Base-by-base conservation (phyloP, 2,888 invertebrate species). In the Ypsolopha scabrella region DNA sequence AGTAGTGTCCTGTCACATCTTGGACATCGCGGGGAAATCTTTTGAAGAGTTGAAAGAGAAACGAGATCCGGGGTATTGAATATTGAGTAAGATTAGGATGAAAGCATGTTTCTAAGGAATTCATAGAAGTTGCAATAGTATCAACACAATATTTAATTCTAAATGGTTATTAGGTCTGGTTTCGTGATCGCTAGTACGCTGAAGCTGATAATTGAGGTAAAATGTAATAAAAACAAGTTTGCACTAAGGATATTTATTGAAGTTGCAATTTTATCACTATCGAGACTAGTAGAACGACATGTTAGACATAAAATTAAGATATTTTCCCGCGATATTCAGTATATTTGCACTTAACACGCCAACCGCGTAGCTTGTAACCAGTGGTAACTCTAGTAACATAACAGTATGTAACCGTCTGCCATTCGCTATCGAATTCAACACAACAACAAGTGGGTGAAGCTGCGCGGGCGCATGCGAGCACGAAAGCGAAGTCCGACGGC, bases 401-500 rank as follows among this genome's bases (percentile, higher is more conserved):
- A 50, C 50, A 35, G 50, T 50, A 13, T 41, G 43, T 50, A 43
- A 50, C 50, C 13, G 49, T 39, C 35, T 33, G 41, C 24, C 50
- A 50, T 50, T 41, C 41, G 43, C 39, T 49, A 41, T 50, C 43
- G 43, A 41, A 35, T 37, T 36, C 11, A 43, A 11, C 43, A 24
- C 14, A 13, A n/a, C n/a, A n/a, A n/a, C n/a, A 43, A 24, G 24
- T 24, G 24, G 35, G 35, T 46, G 35, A 35, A 10, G 10, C 6
- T 34, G 41, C 7, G 34, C 38, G 34, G 1, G 38, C 50, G 47
- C 53, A 34, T 36, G 39, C 36, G 39, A 33, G 38, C 49, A 47
- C 52, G 48, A 54, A 54, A 52, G 50, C 50, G 48, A 54, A 57
- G 9, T 41, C 11, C 24, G 52, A 41, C 54, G 53, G 54, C 57